These are phyloP conservation scores for Drosophila nebulosa DNA, from an alignment of 1,140 invertebrate species.

Conservation along the genomic window DNA sequence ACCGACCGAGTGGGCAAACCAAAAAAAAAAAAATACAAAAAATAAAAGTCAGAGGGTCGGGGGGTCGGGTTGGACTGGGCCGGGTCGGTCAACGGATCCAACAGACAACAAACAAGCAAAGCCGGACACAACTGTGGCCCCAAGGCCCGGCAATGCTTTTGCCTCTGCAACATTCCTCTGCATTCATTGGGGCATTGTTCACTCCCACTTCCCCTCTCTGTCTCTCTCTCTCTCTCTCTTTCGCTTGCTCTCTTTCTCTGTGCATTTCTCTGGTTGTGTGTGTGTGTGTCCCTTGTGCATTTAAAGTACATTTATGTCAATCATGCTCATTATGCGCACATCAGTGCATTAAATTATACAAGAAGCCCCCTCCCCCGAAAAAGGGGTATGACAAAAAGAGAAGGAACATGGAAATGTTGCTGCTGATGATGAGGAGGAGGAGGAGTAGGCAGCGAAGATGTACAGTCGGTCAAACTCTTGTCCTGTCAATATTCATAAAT, in stretches of 20 bases:
- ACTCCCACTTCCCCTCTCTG: neutral
- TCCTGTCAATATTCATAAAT: conserved; percentile 1
- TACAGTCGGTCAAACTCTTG: neutral
- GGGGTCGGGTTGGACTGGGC: too few relatives aligned
- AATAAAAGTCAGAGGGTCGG: neutral
- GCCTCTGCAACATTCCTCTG: conserved; percentile 1
- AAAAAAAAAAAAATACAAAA: neutral
- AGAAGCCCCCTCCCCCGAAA: neutral
- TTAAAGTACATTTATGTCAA: conserved; percentile 78
- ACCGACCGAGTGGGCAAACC: conserved; percentile 19
- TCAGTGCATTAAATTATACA: conserved; percentile 66
- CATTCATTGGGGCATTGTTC: conserved; percentile 6
- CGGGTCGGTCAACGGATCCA: conserved; percentile 6
- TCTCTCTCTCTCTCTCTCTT: neutral
- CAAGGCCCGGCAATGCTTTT: conserved; percentile 1
- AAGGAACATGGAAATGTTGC: neutral
- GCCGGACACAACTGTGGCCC: conserved; percentile 10
- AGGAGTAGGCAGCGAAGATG: neutral
- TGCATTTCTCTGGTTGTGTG: neutral
- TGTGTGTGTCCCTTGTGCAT: conserved; percentile 53
- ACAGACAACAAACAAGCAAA: conserved; percentile 7
- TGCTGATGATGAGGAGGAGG: neutral
- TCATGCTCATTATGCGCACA: conserved; percentile 75
- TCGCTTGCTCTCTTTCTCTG: conserved; percentile 1
- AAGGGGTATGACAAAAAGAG: neutral